These are phyloP conservation scores for Gopherus flavomarginatus DNA, from an alignment of 2,113 vertebrate species.

Conservation along the genomic window DNA sequence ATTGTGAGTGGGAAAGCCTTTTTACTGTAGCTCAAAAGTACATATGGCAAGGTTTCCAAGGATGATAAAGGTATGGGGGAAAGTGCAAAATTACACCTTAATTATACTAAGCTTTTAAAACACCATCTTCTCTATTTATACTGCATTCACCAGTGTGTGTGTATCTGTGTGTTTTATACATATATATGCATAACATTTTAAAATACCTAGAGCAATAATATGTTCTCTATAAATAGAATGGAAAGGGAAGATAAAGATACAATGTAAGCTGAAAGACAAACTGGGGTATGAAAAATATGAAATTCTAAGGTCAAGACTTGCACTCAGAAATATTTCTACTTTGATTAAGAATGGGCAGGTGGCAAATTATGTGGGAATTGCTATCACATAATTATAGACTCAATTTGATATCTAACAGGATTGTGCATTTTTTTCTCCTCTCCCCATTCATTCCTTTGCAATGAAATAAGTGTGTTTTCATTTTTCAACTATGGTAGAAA, in stretches of 20 bases:
- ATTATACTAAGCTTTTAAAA: not conserved
- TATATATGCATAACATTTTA: not conserved
- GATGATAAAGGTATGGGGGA: not conserved
- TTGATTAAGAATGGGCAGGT: constrained; percentile 11
- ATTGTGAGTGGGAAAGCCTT: not conserved
- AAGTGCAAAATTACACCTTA: not conserved
- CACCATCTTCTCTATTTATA: not conserved
- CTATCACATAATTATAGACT: not conserved
- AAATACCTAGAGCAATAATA: not conserved
- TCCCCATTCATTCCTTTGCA: not conserved
- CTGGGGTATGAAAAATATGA: not conserved
- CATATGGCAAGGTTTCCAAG: not conserved
- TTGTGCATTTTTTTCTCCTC: not conserved
- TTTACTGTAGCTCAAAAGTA: not conserved
- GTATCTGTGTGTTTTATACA: not conserved
- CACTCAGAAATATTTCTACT: not conserved
- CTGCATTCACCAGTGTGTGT: not conserved
- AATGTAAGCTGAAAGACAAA: not conserved
- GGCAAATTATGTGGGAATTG: not conserved
- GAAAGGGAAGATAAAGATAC: not conserved
- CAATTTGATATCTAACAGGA: not conserved
- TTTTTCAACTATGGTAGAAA: not conserved
- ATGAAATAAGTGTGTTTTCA: not conserved
- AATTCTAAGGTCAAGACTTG: not conserved
- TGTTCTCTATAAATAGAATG: not conserved